Evolutionary conservation across 92 coral and sea anemone species (phyloP), one percentile per base, ranked within the genome.

Genomic region (Siderastrea siderea): DNA sequence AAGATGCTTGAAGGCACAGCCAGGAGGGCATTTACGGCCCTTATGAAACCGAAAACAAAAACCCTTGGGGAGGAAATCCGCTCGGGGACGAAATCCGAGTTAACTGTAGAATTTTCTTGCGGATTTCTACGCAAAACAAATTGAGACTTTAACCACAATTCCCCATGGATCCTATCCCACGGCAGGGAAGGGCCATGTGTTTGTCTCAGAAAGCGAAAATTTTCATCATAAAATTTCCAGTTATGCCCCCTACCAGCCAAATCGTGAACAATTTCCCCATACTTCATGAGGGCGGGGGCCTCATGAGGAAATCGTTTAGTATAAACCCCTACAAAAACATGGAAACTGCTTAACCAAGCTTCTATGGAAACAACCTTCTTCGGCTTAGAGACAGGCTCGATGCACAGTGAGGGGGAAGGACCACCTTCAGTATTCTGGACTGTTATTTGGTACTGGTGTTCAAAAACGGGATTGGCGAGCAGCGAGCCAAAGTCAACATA

Each of bases 231-330:
- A 78, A 65, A 91, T 77, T 64, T 48, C 91, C 91, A 87, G 71
- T 87, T 87, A 53, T 87, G 88, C 19, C 94, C 91, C 63, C 84
- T 71, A 43, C 10, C 78, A 57, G 88, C 94, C 66, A 91, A 72
- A 60, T 91, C 94, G 10, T 81, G 94, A 5, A 91, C 74, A 64
- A 91, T 73, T 54, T 87, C 88, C 75, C 94, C 88, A 76, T 87
- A 90, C 67, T 91, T 87, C 91, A 91, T 91, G 67, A 86, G 82
- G 82, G 80, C 77, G 19, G 94, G 89, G 63, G 94, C 91, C 91
- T 91, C 91, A 75, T 44, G 46, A 48, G 91, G 89, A 59, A 57
- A 91, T 63, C 77, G 87, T 45, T 71, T 50, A 46, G 81, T 81
- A 62, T 81, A 91, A 43, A 87, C 74, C 16, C 84, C 91, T 8